These are phyloP conservation scores for Tenthredo distinguenda DNA, from an alignment of 2,888 invertebrate genomes.

Conservation along the genomic window DNA sequence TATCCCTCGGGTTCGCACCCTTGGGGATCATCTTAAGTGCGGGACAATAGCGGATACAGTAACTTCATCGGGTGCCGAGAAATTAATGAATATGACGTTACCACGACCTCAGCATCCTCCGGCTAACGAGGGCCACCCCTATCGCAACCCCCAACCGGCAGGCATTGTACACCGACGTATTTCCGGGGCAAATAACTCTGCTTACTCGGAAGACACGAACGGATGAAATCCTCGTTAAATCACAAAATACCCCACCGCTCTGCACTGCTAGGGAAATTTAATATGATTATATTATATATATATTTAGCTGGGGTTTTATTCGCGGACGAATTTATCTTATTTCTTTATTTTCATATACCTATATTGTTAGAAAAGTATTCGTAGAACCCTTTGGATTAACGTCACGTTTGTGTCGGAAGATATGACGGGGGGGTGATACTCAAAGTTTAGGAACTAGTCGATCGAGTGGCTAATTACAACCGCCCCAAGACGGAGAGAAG, in stretches of 20 bases:
- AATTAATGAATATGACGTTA: slow-evolving; percentile 50
- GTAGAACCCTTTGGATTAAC: background rate
- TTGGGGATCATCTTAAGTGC: slow-evolving; percentile 1
- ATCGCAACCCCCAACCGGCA: background rate
- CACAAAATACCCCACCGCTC: background rate
- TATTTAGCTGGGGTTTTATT: background rate
- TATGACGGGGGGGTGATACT: background rate
- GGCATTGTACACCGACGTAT: slow-evolving; percentile 38
- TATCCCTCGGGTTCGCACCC: background rate
- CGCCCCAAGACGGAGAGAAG: background rate
- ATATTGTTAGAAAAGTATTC: background rate
- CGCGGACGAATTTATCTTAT: background rate
- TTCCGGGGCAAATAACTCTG: slow-evolving; percentile 40
- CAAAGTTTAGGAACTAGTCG: background rate
- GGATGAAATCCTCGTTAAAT: slow-evolving; percentile 21
- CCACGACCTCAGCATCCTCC: slow-evolving; percentile 42
- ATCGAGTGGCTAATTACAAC: slow-evolving; percentile 38
- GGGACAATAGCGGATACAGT: slow-evolving; percentile 36
- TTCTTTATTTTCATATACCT: background rate
- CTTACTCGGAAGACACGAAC: slow-evolving; percentile 22
- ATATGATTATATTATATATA: background rate
- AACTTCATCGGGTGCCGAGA: slow-evolving; percentile 39
- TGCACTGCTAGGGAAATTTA: background rate
- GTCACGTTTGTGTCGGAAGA: background rate
- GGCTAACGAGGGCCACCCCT: slow-evolving; percentile 40